A percentile compares a stretch with the other conserved stretches of the same genome.
Evolutionary conservation across 2,888 invertebrate genomes (phyloP).

Genomic region (Nomada goodeniana): DNA sequence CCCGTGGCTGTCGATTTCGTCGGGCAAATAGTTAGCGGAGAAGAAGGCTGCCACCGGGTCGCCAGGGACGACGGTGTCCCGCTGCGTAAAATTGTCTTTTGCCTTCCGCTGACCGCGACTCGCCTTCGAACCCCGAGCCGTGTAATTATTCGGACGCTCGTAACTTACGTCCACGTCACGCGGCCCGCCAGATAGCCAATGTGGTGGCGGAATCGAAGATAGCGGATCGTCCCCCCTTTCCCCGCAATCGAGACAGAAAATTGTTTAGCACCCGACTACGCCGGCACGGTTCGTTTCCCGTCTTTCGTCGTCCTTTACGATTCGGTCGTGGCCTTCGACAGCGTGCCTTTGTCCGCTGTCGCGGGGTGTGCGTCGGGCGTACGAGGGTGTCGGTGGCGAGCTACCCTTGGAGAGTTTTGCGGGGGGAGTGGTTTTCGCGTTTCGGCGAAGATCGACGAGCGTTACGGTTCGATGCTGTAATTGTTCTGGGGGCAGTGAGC

Average conservation of each 20-base stretch:
- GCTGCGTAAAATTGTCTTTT: conserved; percentile 84
- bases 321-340: conserved; percentile 1
- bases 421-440: too few relatives aligned
- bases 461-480: too few relatives aligned
- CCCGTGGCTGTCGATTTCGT: conserved; percentile 81
- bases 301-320: conserved; percentile 31
- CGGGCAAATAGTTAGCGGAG: conserved; percentile 73
- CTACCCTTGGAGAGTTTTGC: too few relatives aligned
- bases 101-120: conserved; percentile 81
- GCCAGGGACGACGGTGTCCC: conserved; percentile 73
- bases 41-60: conserved; percentile 76
- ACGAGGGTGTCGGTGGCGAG: too few relatives aligned
- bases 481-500: too few relatives aligned
- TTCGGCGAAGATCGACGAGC: too few relatives aligned
- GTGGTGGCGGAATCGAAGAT: conserved; percentile 67
- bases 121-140: conserved; percentile 74
- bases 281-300: conserved; percentile 29
- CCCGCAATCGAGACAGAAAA: conserved; percentile 60
- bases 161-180: conserved; percentile 79
- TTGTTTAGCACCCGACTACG: conserved; percentile 66
- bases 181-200: conserved; percentile 59
- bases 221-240: conserved; percentile 62
- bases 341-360: too few relatives aligned
- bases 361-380: too few relatives aligned
- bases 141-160: conserved; percentile 83